Evolutionary conservation across 2,797 vertebrate genomes (phyloP), one percentile per base, ranked within the genome.

Genomic region (Delichon dasypus): DNA sequence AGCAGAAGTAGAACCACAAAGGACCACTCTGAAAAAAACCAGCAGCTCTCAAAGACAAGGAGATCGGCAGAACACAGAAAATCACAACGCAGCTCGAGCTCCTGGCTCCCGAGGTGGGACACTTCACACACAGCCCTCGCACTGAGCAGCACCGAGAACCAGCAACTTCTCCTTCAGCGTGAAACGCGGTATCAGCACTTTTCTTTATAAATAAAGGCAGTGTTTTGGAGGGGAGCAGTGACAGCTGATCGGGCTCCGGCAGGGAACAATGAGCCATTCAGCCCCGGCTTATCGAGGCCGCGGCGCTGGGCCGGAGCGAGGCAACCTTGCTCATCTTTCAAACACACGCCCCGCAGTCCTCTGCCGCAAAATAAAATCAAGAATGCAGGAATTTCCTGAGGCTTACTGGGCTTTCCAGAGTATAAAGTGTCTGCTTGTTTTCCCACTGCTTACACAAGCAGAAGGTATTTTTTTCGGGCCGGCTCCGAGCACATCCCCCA

Each of bases 311-410:
- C 95, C 64, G 19, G n/a, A 85, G 86, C 73, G 47, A 85, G 85
- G 73, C 89, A 82, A 91, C 86, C 88, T 90, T 71, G 92, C 85
- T 96, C 95, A 93, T 92, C 91, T 92, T 96, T 95, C 87, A 73
- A 13, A 90, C 50, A 3, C 89, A 58, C 90, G 16, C 38, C 86
- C 29, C 40, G 20, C 87, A 25, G 45, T 38, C 51, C 91, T 96
- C 54, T 10, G 90, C 95, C 88, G 44, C 85, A 67, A 84, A 95
- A 92, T 94, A 30, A 90, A 89, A 93, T 80, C 94, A 97, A 96
- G 94, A 97, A 97, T 96, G 93, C 80, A 91, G 90, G 91, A 89
- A 97, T 97, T 97, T 97, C 97, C 96, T 97, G 93, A 95, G 96
- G 86, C 84, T 94, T 71, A 81, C 79, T 86, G 76, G 62, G 86